Evolutionary conservation across 1,140 invertebrate genomes (phyloP), one percentile per base, ranked within the genome.

Genomic region (Nebria ingens): DNA sequence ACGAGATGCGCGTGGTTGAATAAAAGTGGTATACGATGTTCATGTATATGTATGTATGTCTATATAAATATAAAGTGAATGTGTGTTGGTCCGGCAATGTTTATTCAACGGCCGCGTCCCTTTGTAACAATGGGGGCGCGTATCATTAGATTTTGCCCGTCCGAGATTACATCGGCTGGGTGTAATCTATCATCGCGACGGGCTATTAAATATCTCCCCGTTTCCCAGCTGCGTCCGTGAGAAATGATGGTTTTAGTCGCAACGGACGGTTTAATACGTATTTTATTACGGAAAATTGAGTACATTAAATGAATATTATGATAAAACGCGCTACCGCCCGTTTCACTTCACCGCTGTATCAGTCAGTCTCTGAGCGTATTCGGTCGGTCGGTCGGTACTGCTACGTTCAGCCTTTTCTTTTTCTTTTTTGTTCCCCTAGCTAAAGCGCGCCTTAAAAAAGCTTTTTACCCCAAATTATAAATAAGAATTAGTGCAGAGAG

Each of bases 171-270:
- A 45, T 45, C 40, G 15, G 40, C 40, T 45, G 40, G n/a, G 9
- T 45, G 40, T 45, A 45, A 45, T 45, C 40, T 45, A 45, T 45
- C 40, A 45, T 45, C 40, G 40, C 40, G 40, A 45, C 40, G 40
- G 40, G 40, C 40, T 45, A 45, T 45, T 45, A 45, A 45, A 45
- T 45, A 45, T 45, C 40, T 45, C 15, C 40, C 40, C 40, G 9
- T 45, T 45, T 12, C 40, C 40, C 40, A 45, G 40, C 40, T 45
- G 40, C 40, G 40, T 45, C 40, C 40, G 17, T 45, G 40, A 45
- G 40, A 45, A 45, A 45, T 45, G 40, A 45, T 45, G 40, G 15
- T 45, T 45, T 45, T 45, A 45, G 40, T 45, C 40, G 17, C 40
- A 45, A 45, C 40, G 40, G 17, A 45, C 40, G 40, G 9, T 45